phyloP scores from a whole-genome alignment of 2,888 invertebrate genomes.

The Thecophora atra region DNA sequence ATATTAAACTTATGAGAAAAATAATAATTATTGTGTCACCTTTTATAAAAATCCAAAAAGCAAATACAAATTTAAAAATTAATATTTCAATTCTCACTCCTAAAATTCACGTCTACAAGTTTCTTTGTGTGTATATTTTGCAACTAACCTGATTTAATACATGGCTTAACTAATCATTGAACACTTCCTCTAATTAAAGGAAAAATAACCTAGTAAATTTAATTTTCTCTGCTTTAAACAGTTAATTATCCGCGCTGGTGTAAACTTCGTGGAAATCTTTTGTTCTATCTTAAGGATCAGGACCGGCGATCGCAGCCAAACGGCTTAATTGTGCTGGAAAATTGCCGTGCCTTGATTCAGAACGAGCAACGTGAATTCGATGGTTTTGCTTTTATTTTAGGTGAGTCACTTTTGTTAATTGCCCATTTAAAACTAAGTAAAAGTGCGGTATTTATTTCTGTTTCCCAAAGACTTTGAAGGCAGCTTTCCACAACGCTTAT shows the following conservation, averaged over 20 bases:
- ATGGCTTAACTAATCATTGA: background rate
- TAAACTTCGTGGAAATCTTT: constrained; percentile 87
- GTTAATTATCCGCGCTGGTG: constrained; percentile 88
- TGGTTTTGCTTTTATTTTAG: constrained; percentile 83
- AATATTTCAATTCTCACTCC: no score
- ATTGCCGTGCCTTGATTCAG: constrained; percentile 79
- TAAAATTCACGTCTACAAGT: no score
- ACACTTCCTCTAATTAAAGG: background rate
- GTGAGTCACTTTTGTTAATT: constrained; percentile 69
- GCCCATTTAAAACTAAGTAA: background rate
- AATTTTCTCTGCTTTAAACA: constrained; percentile 59
- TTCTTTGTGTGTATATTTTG: no score
- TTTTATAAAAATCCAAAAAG: no score
- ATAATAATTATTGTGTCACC: no score
- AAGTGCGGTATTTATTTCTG: no score
- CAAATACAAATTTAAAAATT: no score
- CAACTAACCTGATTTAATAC: no score
- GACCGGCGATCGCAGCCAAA: constrained; percentile 89
- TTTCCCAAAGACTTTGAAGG: constrained; percentile 78
- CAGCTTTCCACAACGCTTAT: constrained; percentile 82
- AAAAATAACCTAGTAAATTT: background rate
- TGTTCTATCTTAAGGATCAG: constrained; percentile 91
- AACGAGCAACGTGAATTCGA: constrained; percentile 72
- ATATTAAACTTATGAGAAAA: no score
- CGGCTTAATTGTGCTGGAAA: constrained; percentile 88